Evolutionary conservation across 1,140 invertebrate genomes (phyloP), one percentile per base, ranked within the genome.

Genomic region (Lepidurus apus): DNA sequence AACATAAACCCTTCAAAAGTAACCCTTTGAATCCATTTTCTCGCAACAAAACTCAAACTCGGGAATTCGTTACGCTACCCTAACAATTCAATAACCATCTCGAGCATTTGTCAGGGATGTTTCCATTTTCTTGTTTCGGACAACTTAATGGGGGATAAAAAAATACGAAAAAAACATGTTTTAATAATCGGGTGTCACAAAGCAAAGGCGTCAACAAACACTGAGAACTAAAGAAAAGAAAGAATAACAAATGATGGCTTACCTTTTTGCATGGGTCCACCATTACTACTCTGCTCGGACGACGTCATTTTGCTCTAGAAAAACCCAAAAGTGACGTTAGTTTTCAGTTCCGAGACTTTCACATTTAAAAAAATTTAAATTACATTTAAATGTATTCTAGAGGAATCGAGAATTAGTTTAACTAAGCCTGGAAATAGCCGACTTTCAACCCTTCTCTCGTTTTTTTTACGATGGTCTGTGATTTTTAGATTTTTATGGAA

Each of bases 201-300:
- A 34, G 34, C 34, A 34, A 34, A 4, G 34, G 34, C 2, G 3
- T 0, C 3, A 34, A 26, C 10, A n/a, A 7, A 13, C 7, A 10
- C 47, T 6, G 0, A 17, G 17, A 7, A 65, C 53, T 21, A 13
- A 13, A 65, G 21, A 65, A 21, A 7, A 21, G 17, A n/a, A 65
- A 13, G 8, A 65, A 65, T 9, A n/a, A 0, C 13, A 7, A 65
- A 65, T 65, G 21, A 65, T 13, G 53, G 11, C 81, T 80, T 75
- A 82, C 77, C 78, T 80, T 77, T 81, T 81, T 80, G 78, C 76
- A 78, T 43, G 77, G 77, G 74, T 42, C 11, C 73, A 43, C 78
- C 34, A 73, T 77, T 74, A 74, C 73, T 73, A 65, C 73, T 80
- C n/a, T 80, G 76, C 42, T 79, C 78, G 13, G 78, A 74, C 74